Conservation (phyloP, 2,888 invertebrate genomes). For the Calliopum simillimum region DNA sequence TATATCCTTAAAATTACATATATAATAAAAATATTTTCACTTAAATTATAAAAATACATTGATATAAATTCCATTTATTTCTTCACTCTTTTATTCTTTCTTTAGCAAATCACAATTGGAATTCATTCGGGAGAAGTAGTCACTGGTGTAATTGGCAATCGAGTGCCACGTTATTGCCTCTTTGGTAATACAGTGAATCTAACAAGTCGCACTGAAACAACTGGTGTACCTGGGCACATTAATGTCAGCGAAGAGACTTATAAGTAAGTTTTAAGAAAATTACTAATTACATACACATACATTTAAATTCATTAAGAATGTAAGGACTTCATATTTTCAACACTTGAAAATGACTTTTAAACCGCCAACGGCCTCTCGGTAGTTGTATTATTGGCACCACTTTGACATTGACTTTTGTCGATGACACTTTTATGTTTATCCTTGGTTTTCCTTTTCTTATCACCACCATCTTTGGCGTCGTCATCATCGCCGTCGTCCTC, state of each 20-base stretch:
- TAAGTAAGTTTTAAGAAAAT: conserved; percentile 71
- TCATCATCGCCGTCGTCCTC: conserved; percentile 21
- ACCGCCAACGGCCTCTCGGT: conserved; percentile 11
- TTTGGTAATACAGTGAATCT: conserved; percentile 96
- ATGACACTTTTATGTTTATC: conserved; percentile 5
- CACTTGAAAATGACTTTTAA: background rate
- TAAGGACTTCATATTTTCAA: too few species aligned
- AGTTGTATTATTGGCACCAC: conserved; percentile 12
- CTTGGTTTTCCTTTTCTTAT: conserved; percentile 38
- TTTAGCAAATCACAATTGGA: conserved; percentile 90
- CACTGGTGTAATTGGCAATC: conserved; percentile 93
- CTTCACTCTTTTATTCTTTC: conserved; percentile 43
- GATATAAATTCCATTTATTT: too few species aligned
- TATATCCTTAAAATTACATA: too few species aligned
- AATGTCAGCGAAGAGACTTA: conserved; percentile 94
- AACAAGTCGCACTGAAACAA: conserved; percentile 93
- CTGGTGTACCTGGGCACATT: conserved; percentile 87
- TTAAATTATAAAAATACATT: too few species aligned
- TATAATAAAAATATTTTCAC: too few species aligned
- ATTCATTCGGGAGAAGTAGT: conserved; percentile 95
- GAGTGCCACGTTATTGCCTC: conserved; percentile 93
- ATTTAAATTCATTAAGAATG: background rate
- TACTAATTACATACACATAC: background rate
- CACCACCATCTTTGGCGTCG: conserved; percentile 26
- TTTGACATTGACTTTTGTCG: conserved; percentile 14